Evolutionary conservation across 64 coral and sea anemone species (phyloP).

Genomic region (Montipora cactus): DNA sequence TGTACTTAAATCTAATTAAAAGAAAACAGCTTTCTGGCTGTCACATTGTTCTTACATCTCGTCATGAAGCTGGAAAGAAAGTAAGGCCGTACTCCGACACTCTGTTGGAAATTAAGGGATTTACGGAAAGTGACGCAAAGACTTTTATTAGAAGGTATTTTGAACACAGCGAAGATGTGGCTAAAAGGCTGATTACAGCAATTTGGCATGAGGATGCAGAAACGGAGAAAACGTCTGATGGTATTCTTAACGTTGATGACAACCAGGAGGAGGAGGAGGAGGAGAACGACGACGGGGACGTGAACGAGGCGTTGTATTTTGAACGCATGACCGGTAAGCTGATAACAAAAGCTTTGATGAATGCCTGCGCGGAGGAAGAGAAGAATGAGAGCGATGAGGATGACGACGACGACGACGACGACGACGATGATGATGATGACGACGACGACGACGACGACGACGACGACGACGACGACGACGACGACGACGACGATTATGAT

Average conservation of each 20-base stretch:
- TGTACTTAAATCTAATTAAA: not conserved
- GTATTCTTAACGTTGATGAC: not conserved
- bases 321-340: not conserved
- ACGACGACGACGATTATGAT: not conserved
- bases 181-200: not conserved
- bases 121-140: not conserved
- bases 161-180: not conserved
- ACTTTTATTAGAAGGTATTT: slow-evolving; percentile 2
- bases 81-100: not conserved
- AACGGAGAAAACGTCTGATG: not conserved
- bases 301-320: not conserved
- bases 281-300: not conserved
- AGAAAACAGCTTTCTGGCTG: not conserved
- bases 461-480: too few species aligned
- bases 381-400: not conserved
- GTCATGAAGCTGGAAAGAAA: not conserved
- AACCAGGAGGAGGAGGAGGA: not conserved
- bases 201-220: not conserved
- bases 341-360: not conserved
- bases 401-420: not conserved
- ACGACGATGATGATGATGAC: not conserved
- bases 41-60: slow-evolving; percentile 13
- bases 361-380: not conserved
- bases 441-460: too few species aligned
- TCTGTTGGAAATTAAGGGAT: slow-evolving; percentile 9